Evolutionary conservation across 2,113 vertebrate species (phyloP).

Genomic region (Oryzias celebensis): DNA sequence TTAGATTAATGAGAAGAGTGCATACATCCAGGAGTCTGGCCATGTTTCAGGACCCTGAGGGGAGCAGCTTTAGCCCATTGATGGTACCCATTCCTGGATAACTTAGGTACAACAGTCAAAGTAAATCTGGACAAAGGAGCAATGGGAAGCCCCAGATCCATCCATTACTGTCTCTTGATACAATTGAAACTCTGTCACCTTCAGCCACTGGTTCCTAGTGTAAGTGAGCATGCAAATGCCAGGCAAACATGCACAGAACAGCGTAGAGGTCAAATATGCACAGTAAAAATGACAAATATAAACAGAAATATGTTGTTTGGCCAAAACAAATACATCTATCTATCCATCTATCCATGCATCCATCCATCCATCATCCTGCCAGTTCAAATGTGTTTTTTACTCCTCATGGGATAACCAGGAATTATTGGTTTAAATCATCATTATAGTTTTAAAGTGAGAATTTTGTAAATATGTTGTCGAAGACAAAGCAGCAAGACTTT

Average conservation of each 20-base stretch:
- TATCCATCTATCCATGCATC: too few species aligned
- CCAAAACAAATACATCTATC: too few species aligned
- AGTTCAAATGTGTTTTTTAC: too few species aligned
- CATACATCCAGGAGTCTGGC: slow-evolving; percentile 33
- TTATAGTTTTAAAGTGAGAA: too few species aligned
- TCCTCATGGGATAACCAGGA: too few species aligned
- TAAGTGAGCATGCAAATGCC: slow-evolving; percentile 37
- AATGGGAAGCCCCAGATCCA: slow-evolving; percentile 38
- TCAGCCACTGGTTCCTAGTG: slow-evolving; percentile 39
- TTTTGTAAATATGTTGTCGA: too few species aligned
- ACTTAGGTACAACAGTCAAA: slow-evolving; percentile 46
- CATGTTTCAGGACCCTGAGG: slow-evolving; percentile 32
- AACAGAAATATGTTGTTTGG: not conserved
- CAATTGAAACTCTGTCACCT: slow-evolving; percentile 36
- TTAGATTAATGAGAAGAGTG: slow-evolving; percentile 56
- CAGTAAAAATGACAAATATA: slow-evolving; percentile 20
- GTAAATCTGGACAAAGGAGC: slow-evolving; percentile 45
- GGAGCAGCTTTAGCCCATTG: slow-evolving; percentile 14
- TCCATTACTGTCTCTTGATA: slow-evolving; percentile 41
- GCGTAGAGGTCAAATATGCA: slow-evolving; percentile 37
- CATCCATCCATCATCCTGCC: too few species aligned
- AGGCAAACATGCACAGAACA: slow-evolving; percentile 10
- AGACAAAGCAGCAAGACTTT: too few species aligned
- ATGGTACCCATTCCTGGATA: slow-evolving; percentile 30
- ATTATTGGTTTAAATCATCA: too few species aligned